Evolutionary conservation across 2,113 vertebrate species (phyloP), one percentile per base, ranked within the genome.

Genomic region (Diphyllodes magnificus): DNA sequence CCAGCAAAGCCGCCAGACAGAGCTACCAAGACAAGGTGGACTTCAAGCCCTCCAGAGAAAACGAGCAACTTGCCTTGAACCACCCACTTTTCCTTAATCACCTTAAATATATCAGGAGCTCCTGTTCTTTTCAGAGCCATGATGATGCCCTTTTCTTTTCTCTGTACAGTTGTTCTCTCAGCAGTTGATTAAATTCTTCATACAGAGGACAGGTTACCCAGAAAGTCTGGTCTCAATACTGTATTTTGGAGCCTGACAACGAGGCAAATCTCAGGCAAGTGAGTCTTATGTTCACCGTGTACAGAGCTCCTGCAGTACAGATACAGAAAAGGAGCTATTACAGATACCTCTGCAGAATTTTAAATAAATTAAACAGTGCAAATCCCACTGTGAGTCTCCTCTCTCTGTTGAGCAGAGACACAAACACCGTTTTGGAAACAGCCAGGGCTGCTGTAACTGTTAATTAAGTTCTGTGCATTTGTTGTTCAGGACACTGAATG

Each of bases 391-490:
- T 60, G 61, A 83, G 75, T 53, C 72, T 51, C 77, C 50, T 61
- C 44, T 91, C 40, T 73, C 39, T 79, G 42, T 39, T 14, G 49
- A 90, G 51, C 9, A 11, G 68, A 76, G 82, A 61, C 64, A 84
- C 40, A 59, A 12, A 50, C 59, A 75, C 56, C 5, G 2, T 71
- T 59, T 21, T 93, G 49, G 54, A 90, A 96, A 42, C 37, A 50
- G 45, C 25, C 60, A 82, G 82, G 40, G 69, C 72, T 92, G 85
- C 79, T 96, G 47, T 57, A 93, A 75, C 35, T 87, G 70, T 79
- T 91, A 82, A 93, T 89, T 91, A 91, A 94, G 76, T 86, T 76
- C 82, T 60, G 68, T 86, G 39, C 64, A 39, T 93, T 92, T 90
- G 91, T 59, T 93, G 90, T 71, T 84, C 88, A 86, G 90, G 84